Conservation (phyloP, 2,797 vertebrate species). For the Scolopax rusticola region DNA sequence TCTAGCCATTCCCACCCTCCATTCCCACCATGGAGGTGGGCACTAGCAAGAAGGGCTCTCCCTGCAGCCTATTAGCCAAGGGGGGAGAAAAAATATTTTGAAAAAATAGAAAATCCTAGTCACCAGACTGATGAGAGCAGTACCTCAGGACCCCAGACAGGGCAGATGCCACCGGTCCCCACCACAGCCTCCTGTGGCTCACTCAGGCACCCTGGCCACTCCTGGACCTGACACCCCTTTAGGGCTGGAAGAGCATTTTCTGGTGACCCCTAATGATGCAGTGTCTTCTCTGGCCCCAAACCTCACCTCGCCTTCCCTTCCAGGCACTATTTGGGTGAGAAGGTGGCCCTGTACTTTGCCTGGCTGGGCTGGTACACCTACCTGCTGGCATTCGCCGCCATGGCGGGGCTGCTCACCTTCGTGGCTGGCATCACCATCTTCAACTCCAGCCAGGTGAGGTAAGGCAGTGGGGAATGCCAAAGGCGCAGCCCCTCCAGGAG, state of each 20-base stretch:
- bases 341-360: constrained; percentile 93
- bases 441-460: constrained; percentile 90
- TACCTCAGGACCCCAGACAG: rapidly evolving
- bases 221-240: background rate
- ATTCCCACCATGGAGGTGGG: background rate
- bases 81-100: rapidly evolving
- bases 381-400: constrained; percentile 85
- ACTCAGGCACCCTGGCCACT: too few relatives aligned
- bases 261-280: rapidly evolving
- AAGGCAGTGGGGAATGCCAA: constrained; percentile 21
- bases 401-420: constrained; percentile 82
- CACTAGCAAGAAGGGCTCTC: too few relatives aligned
- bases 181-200: background rate
- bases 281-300: rapidly evolving
- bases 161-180: background rate
- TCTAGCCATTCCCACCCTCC: background rate
- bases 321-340: constrained; percentile 94
- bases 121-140: background rate
- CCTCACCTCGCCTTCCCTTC: background rate
- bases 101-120: background rate
- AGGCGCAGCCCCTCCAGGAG: rapidly evolving
- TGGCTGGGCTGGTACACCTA: constrained; percentile 96
- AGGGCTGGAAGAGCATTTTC: background rate
- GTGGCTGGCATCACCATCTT: constrained; percentile 86
- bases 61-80: too few relatives aligned